Conservation (phyloP, 2,797 vertebrate species). For the Micromesistius poutassou region DNA sequence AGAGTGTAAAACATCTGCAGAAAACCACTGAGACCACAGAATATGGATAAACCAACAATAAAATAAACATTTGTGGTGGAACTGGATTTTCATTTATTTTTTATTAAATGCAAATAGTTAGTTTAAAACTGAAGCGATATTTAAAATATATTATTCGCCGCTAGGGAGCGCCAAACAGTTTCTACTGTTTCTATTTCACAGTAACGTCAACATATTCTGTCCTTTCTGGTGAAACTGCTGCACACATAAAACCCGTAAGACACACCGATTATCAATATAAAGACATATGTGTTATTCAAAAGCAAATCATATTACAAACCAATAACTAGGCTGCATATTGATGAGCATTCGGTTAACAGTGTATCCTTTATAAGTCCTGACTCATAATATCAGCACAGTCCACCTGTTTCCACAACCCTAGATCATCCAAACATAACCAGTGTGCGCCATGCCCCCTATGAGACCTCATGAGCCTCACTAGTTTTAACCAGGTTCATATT, state of each 20-base stretch:
- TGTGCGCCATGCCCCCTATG: background rate
- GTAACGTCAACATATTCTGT: background rate
- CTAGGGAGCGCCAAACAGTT: conserved; percentile 27
- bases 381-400: background rate
- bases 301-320: background rate
- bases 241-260: background rate
- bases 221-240: background rate
- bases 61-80: background rate
- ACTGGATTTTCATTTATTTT: background rate
- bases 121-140: background rate
- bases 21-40: background rate
- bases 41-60: background rate
- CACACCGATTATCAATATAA: background rate
- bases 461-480: background rate
- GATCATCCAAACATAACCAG: too few species aligned
- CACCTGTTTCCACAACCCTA: too few species aligned
- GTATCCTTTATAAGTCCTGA: background rate
- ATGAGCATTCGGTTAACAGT: background rate
- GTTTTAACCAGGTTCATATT: background rate
- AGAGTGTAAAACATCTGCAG: background rate
- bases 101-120: background rate
- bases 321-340: background rate
- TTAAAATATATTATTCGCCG: background rate
- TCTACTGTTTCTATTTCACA: conserved; percentile 27
- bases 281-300: background rate